Base-by-base conservation (phyloP, 1,140 invertebrate species). In the Drosophila carrolli region DNA sequence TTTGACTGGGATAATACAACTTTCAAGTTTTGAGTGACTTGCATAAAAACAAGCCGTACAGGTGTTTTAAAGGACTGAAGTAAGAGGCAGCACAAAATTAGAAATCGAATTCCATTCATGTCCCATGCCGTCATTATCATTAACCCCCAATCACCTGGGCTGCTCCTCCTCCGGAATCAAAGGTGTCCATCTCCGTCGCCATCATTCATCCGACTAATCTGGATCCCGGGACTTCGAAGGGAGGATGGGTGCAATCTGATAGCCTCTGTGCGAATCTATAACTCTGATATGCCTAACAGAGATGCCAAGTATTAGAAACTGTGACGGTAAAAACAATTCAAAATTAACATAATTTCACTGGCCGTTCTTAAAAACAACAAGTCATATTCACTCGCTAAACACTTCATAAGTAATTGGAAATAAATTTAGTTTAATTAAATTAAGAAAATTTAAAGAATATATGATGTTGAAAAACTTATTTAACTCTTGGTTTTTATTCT, bases 171-270 rank as follows among this genome's bases (percentile, higher is more conserved):
- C 7, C 29, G 29, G 29, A 53, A 73, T 60, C 70, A 61, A 61
- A 46, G 38, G 55, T 53, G 40, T 48, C 67, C 59, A 48, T 48
- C 51, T 27, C 43, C 32, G 67, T 44, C 40, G 46, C 47, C 70
- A 73, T 73, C 68, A 73, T 51, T 73, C 70, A 73, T 73, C 46
- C 70, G 53, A 50, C 70, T 73, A 73, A 73, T 73, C 70, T 72
- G 27, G 70, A 46, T 32, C 2, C 14, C 29, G 27, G 50, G 41
- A 7, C 35, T 47, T 14, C 7, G 35, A 38, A 40, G 16, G 32
- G 53, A 35, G 14, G 41, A 14, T 27, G 9, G 27, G 4, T 14
- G 37, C 29, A 14, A 14, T 37, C 13, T 37, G 41, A 56, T 46
- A 57, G 27, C 43, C 43, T 5, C n/a, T 43, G 10, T 37, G 46